phyloP scores from a whole-genome alignment of 1,140 invertebrate species.

The Drosophila carrolli region DNA sequence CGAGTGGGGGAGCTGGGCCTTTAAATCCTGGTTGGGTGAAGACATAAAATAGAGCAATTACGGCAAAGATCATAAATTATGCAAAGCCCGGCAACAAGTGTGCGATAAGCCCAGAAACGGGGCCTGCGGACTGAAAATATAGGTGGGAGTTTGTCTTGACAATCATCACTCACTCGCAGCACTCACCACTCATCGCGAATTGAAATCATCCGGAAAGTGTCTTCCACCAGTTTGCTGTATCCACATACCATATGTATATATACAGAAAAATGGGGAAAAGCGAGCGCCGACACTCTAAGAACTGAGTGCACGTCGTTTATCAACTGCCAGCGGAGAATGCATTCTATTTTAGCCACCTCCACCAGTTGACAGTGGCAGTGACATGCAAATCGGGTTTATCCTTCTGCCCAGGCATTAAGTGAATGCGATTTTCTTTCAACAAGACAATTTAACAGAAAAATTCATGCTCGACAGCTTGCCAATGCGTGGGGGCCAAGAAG shows the following conservation, averaged over 20 bases:
- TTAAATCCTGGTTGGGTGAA: slow-evolving; percentile 64
- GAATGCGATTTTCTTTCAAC: slow-evolving; percentile 79
- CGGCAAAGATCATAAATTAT: slow-evolving; percentile 79
- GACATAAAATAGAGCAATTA: slow-evolving; percentile 81
- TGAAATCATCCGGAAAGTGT: slow-evolving; percentile 43
- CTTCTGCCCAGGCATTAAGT: slow-evolving; percentile 63
- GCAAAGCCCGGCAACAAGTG: slow-evolving; percentile 77
- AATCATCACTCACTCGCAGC: slow-evolving; percentile 70
- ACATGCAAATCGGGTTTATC: slow-evolving; percentile 73
- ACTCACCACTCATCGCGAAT: slow-evolving; percentile 48
- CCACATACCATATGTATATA: slow-evolving; percentile 5
- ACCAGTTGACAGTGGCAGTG: slow-evolving; percentile 32
- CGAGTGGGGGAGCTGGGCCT: slow-evolving; percentile 16
- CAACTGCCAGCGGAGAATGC: slow-evolving; percentile 73
- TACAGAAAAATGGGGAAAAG: slow-evolving; percentile 28
- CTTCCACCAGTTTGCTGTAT: slow-evolving; percentile 14
- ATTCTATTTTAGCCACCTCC: slow-evolving; percentile 44
- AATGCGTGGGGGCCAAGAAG: slow-evolving; percentile 40
- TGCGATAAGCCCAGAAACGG: slow-evolving; percentile 52
- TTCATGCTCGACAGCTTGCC: slow-evolving; percentile 73
- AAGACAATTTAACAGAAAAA: slow-evolving; percentile 79
- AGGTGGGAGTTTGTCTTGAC: slow-evolving; percentile 40
- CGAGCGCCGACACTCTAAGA: slow-evolving; percentile 41
- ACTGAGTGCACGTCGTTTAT: slow-evolving; percentile 73
- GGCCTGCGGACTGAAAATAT: slow-evolving; percentile 10